Base-by-base conservation (phyloP, 2,888 invertebrate species). In the Drosophila melanosoma region DNA sequence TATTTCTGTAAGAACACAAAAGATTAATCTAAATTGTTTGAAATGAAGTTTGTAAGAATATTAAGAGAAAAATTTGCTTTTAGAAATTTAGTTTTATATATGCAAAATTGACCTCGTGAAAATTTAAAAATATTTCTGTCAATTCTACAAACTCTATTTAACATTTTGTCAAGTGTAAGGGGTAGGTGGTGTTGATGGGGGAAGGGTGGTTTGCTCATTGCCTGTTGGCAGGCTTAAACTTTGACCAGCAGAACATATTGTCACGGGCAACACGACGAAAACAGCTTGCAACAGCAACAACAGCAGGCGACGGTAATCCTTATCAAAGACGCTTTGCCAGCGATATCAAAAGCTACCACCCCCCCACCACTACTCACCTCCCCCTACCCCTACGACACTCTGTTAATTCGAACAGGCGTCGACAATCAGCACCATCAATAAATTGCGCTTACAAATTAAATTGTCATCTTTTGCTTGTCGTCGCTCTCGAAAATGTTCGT, bases 391-490 rank as follows among this genome's bases (percentile, higher is more conserved):
- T 20, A 1, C 11, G 15, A 20, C 23, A 5, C 10, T 38, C 23
- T 23, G 45, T 45, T 56, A 56, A 57, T n/a, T 32, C 29, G 40
- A 42, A 57, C 20, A 40, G 45, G 71, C 72, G 69, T 70, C 63
- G 74, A 54, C 84, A 76, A 70, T 72, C 82, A 73, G 68, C 61
- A 74, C 67, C 74, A 85, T 79, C 85, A 76, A 85, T 86, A 82
- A 88, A 86, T 81, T 83, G 78, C 76, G 81, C 75, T 76, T 69
- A 83, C 83, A 90, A 87, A 87, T 90, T 90, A 84, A 88, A 81
- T 89, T 90, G 90, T 90, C 87, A 87, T 90, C 87, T 87, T 81
- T 70, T 57, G 57, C 26, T 38, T 54, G 63, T 68, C 52, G 74
- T 70, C 58, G 67, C 67, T 65, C 52, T 57, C 75, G 76, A 73